These are phyloP conservation scores for Karalla daura DNA, from an alignment of 2,797 vertebrate genomes.

Conservation along the genomic window DNA sequence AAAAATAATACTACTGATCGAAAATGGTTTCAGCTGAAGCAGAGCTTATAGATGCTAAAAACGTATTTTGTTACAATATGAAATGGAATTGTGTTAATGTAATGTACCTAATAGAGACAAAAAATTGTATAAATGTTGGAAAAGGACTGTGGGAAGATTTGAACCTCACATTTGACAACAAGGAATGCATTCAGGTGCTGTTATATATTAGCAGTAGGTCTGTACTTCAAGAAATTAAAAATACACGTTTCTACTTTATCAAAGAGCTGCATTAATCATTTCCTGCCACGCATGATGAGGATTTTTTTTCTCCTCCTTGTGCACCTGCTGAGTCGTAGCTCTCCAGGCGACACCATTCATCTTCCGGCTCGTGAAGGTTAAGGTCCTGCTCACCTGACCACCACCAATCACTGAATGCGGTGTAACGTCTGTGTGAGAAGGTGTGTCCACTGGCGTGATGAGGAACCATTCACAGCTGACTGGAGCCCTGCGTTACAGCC, in stretches of 20 bases:
- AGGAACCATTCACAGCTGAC: slow-evolving; percentile 65
- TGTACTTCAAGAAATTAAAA: background rate
- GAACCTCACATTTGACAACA: too few species aligned
- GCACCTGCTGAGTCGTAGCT: slow-evolving; percentile 43
- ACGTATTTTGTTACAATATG: too few species aligned
- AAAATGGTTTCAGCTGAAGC: too few species aligned
- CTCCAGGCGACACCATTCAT: slow-evolving; percentile 53
- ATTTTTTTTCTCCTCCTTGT: slow-evolving; percentile 34
- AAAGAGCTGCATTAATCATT: slow-evolving; percentile 44
- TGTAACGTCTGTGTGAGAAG: slow-evolving; percentile 44
- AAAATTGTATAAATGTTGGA: too few species aligned
- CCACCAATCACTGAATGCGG: slow-evolving; percentile 61
- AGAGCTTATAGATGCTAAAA: too few species aligned
- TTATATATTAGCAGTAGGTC: slow-evolving; percentile 13
- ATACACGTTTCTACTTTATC: slow-evolving; percentile 13
- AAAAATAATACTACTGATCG: too few species aligned
- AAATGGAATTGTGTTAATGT: too few species aligned
- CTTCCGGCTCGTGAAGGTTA: slow-evolving; percentile 66
- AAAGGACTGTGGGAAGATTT: too few species aligned
- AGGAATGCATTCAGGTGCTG: slow-evolving; percentile 9
- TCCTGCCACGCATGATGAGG: background rate
- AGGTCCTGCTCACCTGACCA: slow-evolving; percentile 64
- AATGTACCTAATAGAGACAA: too few species aligned
- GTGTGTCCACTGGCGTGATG: slow-evolving; percentile 39
- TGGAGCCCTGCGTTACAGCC: slow-evolving; percentile 37